Evolutionary conservation across 2,888 invertebrate genomes (phyloP), one percentile per base, ranked within the genome.

Genomic region (Drosophila greeni): DNA sequence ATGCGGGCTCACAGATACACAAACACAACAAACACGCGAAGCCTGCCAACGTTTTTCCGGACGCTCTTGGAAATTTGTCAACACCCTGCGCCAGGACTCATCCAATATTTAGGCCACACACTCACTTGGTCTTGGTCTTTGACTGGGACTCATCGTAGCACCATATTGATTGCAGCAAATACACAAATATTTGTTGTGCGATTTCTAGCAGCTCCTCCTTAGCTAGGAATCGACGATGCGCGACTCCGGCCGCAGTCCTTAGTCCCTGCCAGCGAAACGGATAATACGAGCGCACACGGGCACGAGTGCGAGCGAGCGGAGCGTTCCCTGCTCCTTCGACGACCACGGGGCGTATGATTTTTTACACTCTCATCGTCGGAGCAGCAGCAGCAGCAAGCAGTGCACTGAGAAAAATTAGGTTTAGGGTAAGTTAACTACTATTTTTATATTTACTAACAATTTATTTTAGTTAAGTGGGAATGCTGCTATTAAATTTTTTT

Each of bases 81-180:
- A 34, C 40, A 58, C 34, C 26, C 34, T 14, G 54, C n/a, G 18
- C 12, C 40, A 34, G 56, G 43, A 51, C 43, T 51, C 40, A 51
- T 51, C 62, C 40, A 24, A 18, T 62, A 34, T 64, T 34, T 39
- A 20, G 62, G 43, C 37, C 64, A 55, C 54, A 37, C 52, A 66
- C 74, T 81, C 70, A 78, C 82, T 57, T 53, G 61, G 49, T 45
- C 45, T 31, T 31, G 45, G 45, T 14, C 20, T 57, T 56, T 59
- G 47, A 14, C 31, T 14, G 8, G 45, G 8, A 47, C 60, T 43
- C 58, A 60, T 72, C 61, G 47, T 60, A 48, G 43, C 24, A 24
- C 43, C 69, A 69, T 74, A 83, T 83, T 82, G 83, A 85, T 83
- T 85, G 70, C 74, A 70, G 66, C 45, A 51, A 53, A 66, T 33